Evolutionary conservation across 2,113 vertebrate genomes (phyloP), one percentile per base, ranked within the genome.

Genomic region (Ibidorhyncha struthersii): DNA sequence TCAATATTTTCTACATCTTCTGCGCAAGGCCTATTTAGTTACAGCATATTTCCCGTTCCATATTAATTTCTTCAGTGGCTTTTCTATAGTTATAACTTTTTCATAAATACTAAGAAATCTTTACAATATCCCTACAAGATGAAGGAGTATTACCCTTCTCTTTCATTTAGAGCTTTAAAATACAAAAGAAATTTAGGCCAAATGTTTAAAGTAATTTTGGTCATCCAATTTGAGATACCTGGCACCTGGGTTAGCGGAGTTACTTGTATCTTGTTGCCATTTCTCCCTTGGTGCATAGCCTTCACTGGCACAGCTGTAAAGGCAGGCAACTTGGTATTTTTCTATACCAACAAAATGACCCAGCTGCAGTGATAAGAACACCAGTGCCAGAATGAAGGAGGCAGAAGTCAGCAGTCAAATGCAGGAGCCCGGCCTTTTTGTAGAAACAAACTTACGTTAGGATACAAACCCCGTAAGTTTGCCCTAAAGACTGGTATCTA

Each of bases 291-390:
- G n/a, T 2, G 1, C 20, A 6, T 0, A 19, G 18, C 40, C 69
- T 45, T 74, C 9, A 4, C 23, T 0, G 1, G 18, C 2, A 0
- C 49, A 10, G 15, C 34, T 11, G 14, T 23, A 20, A n/a, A 19
- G 41, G 36, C 67, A 40, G 26, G 4, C 26, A 14, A 3, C 65
- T 63, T 3, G 0, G 9, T 56, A 22, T 23, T n/a, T 26, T 49
- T 36, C 21, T 36, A 17, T 10, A 45, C 17, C 26, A 34, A 63
- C 18, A 53, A 29, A n/a, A 23, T 1, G 11, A 38, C 56, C 56
- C 65, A 38, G 65, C 22, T 53, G 55, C 25, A 41, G 22, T 6
- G 27, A 23, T 11, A 49, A 17, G 23, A 47, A 12, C 30, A 62
- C 23, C 55, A 10, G 29, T 2, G 32, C n/a, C 41, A 65, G 58